Percentiles rank a stretch among this genome's conserved stretches.
Evolutionary conservation across 1,140 invertebrate species (phyloP).

Genomic region (Chironomus striatipennis): DNA sequence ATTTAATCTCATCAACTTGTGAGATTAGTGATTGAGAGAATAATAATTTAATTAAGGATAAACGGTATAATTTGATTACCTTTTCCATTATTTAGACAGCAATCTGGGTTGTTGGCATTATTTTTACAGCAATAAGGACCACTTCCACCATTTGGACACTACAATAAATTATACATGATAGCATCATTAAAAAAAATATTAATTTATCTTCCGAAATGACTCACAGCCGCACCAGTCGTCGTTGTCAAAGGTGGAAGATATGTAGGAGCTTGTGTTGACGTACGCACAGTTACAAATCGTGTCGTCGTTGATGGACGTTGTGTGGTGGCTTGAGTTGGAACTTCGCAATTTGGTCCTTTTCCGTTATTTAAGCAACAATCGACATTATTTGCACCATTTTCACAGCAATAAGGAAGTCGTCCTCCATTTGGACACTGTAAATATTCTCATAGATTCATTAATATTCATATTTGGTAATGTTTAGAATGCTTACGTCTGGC

Average conservation of each 20-base stretch:
- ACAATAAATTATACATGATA: slow-evolving; percentile 1
- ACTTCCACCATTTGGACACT: not conserved
- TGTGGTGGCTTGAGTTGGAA: not conserved
- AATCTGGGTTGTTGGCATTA: not conserved
- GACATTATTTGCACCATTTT: not conserved
- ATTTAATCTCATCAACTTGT: too few relatives aligned
- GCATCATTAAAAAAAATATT: not conserved
- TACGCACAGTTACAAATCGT: not conserved
- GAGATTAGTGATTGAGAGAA: too few relatives aligned
- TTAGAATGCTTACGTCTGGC: not conserved
- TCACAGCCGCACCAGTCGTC: not conserved
- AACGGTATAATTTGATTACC: not conserved
- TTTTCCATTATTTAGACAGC: not conserved
- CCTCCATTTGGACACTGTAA: slow-evolving; percentile 16
- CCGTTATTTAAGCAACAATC: not conserved
- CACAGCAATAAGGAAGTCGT: not conserved
- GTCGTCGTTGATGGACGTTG: not conserved
- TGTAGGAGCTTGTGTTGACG: not conserved
- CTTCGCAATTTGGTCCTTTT: not conserved
- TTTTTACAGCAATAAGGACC: not conserved
- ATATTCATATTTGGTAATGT: not conserved
- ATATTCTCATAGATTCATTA: not conserved
- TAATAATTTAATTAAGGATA: not conserved
- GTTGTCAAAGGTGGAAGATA: not conserved
- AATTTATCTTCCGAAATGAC: not conserved